phyloP scores from a whole-genome alignment of 2,888 invertebrate species.

The Cataglyphis livida region DNA sequence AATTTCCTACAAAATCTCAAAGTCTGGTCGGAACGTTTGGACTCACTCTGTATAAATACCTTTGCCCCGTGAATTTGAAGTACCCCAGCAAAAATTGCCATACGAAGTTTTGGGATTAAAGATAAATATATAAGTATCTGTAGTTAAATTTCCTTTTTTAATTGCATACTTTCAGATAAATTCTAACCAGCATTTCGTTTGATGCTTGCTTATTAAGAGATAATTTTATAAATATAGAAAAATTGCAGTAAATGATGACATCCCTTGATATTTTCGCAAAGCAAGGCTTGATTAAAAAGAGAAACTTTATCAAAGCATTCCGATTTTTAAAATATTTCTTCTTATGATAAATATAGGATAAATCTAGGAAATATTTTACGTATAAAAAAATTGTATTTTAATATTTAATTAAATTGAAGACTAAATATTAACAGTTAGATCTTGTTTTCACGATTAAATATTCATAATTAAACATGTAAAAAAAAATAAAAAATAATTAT shows the following conservation, averaged over 20 bases:
- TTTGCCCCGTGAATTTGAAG: not conserved
- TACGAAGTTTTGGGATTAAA: not conserved
- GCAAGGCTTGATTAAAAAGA: not conserved
- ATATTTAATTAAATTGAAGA: not conserved
- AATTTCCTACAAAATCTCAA: too few relatives aligned
- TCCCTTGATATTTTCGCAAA: constrained; percentile 1
- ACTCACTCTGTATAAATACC: not conserved
- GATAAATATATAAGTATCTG: not conserved
- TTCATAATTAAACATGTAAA: not conserved
- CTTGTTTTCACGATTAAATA: not conserved
- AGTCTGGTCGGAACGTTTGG: too few relatives aligned
- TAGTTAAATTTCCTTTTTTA: not conserved
- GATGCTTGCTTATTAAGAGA: not conserved
- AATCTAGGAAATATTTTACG: not conserved
- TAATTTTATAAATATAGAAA: not conserved
- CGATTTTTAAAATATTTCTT: not conserved
- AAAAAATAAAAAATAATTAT: not conserved
- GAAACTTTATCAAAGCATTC: not conserved
- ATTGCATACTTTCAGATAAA: not conserved
- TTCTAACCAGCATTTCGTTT: not conserved
- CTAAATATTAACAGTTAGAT: not conserved
- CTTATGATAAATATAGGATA: not conserved
- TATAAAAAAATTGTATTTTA: not conserved
- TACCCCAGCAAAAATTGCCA: not conserved
- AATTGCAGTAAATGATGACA: not conserved